Evolutionary conservation across 2,113 vertebrate genomes (phyloP).

Genomic region (Rousettus leschenaultii): DNA sequence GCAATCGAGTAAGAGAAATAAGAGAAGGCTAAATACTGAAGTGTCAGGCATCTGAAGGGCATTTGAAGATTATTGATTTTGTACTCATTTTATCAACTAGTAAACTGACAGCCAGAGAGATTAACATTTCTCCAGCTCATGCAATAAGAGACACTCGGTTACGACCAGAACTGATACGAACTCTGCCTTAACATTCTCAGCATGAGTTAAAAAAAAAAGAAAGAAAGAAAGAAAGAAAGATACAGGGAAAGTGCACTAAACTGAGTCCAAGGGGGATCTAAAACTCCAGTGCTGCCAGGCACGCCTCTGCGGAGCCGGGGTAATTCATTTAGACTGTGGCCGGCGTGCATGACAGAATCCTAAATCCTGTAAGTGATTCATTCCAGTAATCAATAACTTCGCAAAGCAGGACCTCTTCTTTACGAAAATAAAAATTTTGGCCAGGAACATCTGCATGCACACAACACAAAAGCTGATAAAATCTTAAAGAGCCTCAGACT

Average conservation of each 20-base stretch:
- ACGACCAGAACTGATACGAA: not conserved
- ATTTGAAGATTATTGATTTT: not conserved
- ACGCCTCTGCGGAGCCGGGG: not conserved
- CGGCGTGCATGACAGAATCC: not conserved
- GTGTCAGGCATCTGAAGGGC: not conserved
- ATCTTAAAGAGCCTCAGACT: not conserved
- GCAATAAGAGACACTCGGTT: not conserved
- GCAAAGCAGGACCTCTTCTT: not conserved
- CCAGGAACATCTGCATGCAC: not conserved
- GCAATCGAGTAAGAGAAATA: not conserved
- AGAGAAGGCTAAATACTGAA: not conserved
- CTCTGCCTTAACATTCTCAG: not conserved
- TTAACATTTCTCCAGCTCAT: not conserved
- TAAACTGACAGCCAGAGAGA: not conserved
- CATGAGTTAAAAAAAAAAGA: not conserved
- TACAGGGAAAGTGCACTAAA: not conserved
- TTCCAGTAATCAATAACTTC: not conserved
- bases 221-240: too few species aligned
- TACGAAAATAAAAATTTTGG: not conserved
- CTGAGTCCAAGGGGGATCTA: not conserved
- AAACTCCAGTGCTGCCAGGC: not conserved
- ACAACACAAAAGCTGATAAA: not conserved
- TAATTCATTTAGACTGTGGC: not conserved
- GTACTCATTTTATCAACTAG: not conserved
- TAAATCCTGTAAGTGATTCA: constrained; percentile 10